A percentile compares a stretch with the other conserved stretches of the same genome.
Conservation (phyloP, 2,888 invertebrate species). For the Eudemis profundana region DNA sequence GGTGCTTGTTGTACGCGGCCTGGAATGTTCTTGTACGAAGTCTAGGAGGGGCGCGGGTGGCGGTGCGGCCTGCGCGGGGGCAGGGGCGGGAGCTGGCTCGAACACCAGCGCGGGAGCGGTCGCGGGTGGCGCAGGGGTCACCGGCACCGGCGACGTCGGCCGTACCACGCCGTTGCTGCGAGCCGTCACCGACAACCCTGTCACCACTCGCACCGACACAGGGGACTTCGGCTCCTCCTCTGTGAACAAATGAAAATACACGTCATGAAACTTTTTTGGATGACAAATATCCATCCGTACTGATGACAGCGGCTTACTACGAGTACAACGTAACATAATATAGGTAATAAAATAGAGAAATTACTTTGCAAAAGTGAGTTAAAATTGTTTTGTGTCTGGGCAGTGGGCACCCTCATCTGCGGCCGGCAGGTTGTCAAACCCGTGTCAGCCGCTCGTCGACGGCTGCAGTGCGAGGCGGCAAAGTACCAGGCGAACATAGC, state of each 20-base stretch:
- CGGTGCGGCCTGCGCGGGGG: constrained; percentile 55
- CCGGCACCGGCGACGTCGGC: constrained; percentile 55
- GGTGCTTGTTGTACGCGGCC: constrained; percentile 77
- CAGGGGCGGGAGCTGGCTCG: constrained; percentile 53
- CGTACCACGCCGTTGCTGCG: constrained; percentile 73
- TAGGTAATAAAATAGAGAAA: constrained; percentile 4
- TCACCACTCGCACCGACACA: constrained; percentile 74
- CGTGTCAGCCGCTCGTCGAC: constrained; percentile 80
- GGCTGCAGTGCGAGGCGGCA: constrained; percentile 84
- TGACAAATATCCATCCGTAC: constrained; percentile 23
- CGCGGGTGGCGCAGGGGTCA: constrained; percentile 50
- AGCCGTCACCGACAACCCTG: constrained; percentile 70
- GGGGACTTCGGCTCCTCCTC: constrained; percentile 82
- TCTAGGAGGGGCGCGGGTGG: constrained; percentile 71
- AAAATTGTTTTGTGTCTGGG: constrained; percentile 59
- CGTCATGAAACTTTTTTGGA: constrained; percentile 48
- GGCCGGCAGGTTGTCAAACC: constrained; percentile 75
- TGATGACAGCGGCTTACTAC: neutral
- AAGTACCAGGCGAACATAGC: constrained; percentile 80
- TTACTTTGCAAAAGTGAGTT: constrained; percentile 59
- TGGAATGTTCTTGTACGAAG: constrained; percentile 84
- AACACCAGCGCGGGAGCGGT: constrained; percentile 44
- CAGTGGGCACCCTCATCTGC: constrained; percentile 50
- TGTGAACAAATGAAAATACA: constrained; percentile 67
- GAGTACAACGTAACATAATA: neutral